Conservation (phyloP, 2,113 vertebrate species). For the Nyctereutes procyonoides region DNA sequence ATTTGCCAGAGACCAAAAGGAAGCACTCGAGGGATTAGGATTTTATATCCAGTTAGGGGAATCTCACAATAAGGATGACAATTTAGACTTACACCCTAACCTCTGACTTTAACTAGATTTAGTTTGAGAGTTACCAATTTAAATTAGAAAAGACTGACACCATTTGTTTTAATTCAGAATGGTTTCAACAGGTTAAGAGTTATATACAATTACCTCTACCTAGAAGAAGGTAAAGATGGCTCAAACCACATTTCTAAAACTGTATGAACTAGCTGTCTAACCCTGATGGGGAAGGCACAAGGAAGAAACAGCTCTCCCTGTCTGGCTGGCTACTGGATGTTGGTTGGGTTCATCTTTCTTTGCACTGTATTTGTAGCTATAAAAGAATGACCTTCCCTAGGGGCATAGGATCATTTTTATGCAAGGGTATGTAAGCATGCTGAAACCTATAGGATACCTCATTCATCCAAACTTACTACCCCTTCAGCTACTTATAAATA, state of each 20-base stretch:
- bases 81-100: not conserved
- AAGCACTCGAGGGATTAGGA: not conserved
- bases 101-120: not conserved
- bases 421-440: not conserved
- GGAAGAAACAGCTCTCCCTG: not conserved
- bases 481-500: not conserved
- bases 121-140: not conserved
- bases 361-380: too few species aligned
- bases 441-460: not conserved
- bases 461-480: not conserved
- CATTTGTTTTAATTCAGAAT: slow-evolving; percentile 9
- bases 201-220: not conserved
- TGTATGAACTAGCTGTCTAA: not conserved
- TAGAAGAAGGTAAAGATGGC: not conserved
- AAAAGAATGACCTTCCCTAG: not conserved
- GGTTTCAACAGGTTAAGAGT: not conserved
- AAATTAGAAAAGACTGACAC: not conserved
- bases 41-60: not conserved
- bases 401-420: not conserved
- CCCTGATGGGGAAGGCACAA: not conserved
- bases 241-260: not conserved
- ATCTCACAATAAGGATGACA: not conserved
- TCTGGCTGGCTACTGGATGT: fast-evolving
- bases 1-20: not conserved
- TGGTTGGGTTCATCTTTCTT: not conserved